Evolutionary conservation across 2,113 vertebrate species (phyloP).

Genomic region (Urocolius indicus): DNA sequence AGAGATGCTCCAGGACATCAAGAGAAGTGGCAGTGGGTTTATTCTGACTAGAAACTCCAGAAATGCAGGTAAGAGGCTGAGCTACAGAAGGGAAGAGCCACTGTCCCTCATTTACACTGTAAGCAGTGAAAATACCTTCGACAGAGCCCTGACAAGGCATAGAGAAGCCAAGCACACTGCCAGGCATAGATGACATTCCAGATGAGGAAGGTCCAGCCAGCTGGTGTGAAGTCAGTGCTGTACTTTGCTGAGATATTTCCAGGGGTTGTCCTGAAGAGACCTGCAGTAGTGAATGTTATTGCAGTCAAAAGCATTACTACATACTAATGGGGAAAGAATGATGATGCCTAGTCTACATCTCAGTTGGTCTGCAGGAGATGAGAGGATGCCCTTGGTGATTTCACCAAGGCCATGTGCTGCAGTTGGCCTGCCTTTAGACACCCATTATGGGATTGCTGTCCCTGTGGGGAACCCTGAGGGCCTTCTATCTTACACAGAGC

Average conservation of each 20-base stretch:
- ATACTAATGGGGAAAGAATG: conserved; percentile 1
- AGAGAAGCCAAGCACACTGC: conserved; percentile 67
- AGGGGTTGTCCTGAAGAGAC: conserved; percentile 64
- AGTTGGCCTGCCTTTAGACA: neutral
- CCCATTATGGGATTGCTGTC: conserved; percentile 5
- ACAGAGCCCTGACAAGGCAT: conserved; percentile 34
- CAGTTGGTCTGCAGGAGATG: neutral
- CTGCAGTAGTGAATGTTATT: conserved; percentile 15
- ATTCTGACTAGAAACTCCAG: neutral
- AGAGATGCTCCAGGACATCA: neutral
- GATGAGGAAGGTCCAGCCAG: conserved; percentile 66
- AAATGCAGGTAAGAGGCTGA: neutral
- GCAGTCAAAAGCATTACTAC: neutral
- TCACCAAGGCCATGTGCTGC: neutral
- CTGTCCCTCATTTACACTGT: neutral
- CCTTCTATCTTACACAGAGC: neutral
- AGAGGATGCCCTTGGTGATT: neutral
- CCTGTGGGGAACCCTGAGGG: neutral
- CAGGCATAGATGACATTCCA: conserved; percentile 65
- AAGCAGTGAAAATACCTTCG: conserved; percentile 32
- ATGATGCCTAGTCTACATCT: neutral
- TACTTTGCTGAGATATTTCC: conserved; percentile 66
- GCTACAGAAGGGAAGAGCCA: neutral
- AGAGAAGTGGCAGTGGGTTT: neutral
- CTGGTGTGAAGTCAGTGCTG: conserved; percentile 59